Base-by-base conservation (phyloP, 2,888 invertebrate species). In the Deilephila elpenor region DNA sequence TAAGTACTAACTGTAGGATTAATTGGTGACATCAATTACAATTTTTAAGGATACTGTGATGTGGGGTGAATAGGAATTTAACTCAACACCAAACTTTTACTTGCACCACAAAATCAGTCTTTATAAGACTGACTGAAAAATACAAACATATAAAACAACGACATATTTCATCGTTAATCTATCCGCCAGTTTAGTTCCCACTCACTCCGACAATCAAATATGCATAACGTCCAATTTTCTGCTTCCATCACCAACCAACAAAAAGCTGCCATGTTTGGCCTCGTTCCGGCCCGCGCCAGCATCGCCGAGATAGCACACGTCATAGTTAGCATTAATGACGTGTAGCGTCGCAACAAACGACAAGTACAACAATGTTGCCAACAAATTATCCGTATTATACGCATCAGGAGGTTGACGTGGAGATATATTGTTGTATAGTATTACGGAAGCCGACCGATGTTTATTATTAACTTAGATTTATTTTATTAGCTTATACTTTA, bases 281-380 rank as follows among this genome's bases (percentile, higher is more conserved):
- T 51, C 67, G 44, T 67, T 67, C 17, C 20, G 20, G 17, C 4
- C 6, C 67, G 14, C 17, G 17, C 20, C 44, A 64, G 3, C 44
- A 51, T 67, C 8, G 64, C 17, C 51, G 14, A 44, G 67, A 67
- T 44, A 44, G n/a, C 20, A 64, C 56, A 56, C 56, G n/a, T 56
- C 56, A 56, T 56, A 56, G 17, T 34, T 37, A 37, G 20, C 44
- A 44, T 67, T 67, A 67, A 60, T 51, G 67, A 64, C 64, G 37
- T 37, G n/a, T 64, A 37, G 29, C 37, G 6, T 19, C 67, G 25
- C 37, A 8, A 64, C 7, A 5, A 20, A 51, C 67, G 67, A 67
- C 44, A 67, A 51, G 51, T 25, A 44, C 8, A 51, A 51, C 8
- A 51, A 51, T 67, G 51, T 67, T 25, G 20, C 51, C 44, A 67